Evolutionary conservation across 2,888 invertebrate genomes (phyloP), one percentile per base, ranked within the genome.

Genomic region (Polyommatus iphigenia): DNA sequence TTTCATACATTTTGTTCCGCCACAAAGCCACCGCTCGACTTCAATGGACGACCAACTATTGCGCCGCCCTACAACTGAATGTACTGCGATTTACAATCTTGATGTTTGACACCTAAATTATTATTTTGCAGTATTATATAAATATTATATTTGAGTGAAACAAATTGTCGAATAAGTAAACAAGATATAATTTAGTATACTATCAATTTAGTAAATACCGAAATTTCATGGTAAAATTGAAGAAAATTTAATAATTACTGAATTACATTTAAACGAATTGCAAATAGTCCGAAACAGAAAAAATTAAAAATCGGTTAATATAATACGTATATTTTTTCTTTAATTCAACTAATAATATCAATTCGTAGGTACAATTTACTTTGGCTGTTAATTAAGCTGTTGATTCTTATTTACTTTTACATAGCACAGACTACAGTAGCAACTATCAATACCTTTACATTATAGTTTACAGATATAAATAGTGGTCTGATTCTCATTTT

Each of bases 401-500:
- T 46, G 46, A 46, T 46, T 46, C 46, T 46, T 46, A 36, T 4
- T 36, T 54, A n/a, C 20, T 59, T 59, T 8, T 59, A 59, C 7
- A 46, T 46, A 46, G 10, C 46, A 20, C 20, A 20, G 8, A 8
- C 1, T 62, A 62, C 10, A 62, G 62, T 62, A 54, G 13, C 73
- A 85, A 87, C 77, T 83, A 87, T 85, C 88, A 90, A 91, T 82
- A 85, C 78, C 54, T n/a, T 81, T 20, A 20, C 41, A 24, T 79
- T 82, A 84, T 81, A 32, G 84, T 82, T 85, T 86, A 86, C 88
- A 88, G 89, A 88, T 90, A 91, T 91, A 91, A 91, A 92, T 91
- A 92, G 90, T 85, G 88, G 86, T 90, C 88, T 90, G 90, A 91
- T 92, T 91, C 91, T 90, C 85, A 90, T 91, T 90, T 93, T 92